phyloP scores from a whole-genome alignment of 2,888 invertebrate genomes.

The Drosophila pegasa region DNA sequence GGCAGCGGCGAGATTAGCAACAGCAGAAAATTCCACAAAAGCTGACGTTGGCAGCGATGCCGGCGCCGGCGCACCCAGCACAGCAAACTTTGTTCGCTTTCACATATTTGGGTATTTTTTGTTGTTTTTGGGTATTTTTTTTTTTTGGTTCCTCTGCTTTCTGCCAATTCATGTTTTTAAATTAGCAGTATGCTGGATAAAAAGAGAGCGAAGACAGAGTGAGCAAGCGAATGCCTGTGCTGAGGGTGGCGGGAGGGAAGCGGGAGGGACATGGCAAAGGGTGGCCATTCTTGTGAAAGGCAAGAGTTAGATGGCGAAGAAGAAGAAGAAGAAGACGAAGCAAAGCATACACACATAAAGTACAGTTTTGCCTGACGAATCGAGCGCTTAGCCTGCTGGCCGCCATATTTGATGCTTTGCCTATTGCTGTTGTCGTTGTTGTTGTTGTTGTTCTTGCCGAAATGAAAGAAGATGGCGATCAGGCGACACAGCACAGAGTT shows the following conservation, averaged over 20 bases:
- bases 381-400: conserved; percentile 23
- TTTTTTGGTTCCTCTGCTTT: conserved; percentile 35
- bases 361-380: conserved; percentile 40
- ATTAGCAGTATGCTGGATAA: conserved; percentile 62
- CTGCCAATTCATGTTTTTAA: conserved; percentile 73
- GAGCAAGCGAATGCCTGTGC: conserved; percentile 7
- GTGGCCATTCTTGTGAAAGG: conserved; percentile 31
- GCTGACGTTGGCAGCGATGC: conserved; percentile 58
- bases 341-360: conserved; percentile 17
- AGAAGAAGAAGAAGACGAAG: conserved; percentile 6
- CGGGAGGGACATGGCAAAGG: conserved; percentile 20
- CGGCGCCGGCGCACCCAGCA: conserved; percentile 63
- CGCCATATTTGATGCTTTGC: conserved; percentile 33
- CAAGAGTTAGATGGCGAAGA: conserved; percentile 21
- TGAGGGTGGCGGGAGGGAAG: not conserved
- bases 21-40: conserved; percentile 64
- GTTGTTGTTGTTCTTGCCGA: conserved; percentile 1
- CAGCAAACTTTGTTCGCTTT: conserved; percentile 51
- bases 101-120: conserved; percentile 39
- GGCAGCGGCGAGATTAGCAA: conserved; percentile 60
- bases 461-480: conserved; percentile 46
- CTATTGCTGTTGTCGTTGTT: conserved; percentile 10
- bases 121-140: conserved; percentile 22
- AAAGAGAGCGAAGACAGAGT: conserved; percentile 34
- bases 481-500: conserved; percentile 19